Evolutionary conservation across 2,888 invertebrate species (phyloP).

Genomic region (Meganola albula): DNA sequence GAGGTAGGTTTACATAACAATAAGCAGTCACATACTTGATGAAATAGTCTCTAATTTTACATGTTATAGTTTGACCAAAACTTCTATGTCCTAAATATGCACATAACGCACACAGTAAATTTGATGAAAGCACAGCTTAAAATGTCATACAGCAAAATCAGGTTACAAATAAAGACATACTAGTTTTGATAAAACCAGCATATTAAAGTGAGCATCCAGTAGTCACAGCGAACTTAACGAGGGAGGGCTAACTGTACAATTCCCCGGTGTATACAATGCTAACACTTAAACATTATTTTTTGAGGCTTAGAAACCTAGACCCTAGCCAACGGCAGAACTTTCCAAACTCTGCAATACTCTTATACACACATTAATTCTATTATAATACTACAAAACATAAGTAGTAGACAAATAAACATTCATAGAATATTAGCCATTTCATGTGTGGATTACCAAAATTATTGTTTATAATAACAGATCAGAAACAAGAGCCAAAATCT

Average conservation of each 20-base stretch:
- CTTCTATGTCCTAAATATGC: constrained; percentile 54
- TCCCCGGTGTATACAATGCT: constrained; percentile 75
- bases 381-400: constrained; percentile 47
- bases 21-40: constrained; percentile 57
- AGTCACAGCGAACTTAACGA: constrained; percentile 76
- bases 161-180: constrained; percentile 49
- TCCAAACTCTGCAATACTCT: constrained; percentile 69
- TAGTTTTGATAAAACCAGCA: constrained; percentile 69
- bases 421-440: constrained; percentile 58
- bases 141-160: constrained; percentile 39
- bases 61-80: constrained; percentile 66
- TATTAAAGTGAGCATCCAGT: constrained; percentile 68
- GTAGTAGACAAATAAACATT: constrained; percentile 46
- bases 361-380: constrained; percentile 46
- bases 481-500: constrained; percentile 31
- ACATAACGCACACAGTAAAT: constrained; percentile 47
- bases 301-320: constrained; percentile 70
- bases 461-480: constrained; percentile 36
- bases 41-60: constrained; percentile 74
- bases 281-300: constrained; percentile 76
- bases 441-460: constrained; percentile 48
- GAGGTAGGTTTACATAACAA: constrained; percentile 74
- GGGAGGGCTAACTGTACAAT: constrained; percentile 78
- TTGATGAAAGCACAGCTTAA: constrained; percentile 63
- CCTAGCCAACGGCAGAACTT: constrained; percentile 71